Evolutionary conservation across 2,797 vertebrate genomes (phyloP), one percentile per base, ranked within the genome.

Genomic region (Melanotaenia parkinsoni): DNA sequence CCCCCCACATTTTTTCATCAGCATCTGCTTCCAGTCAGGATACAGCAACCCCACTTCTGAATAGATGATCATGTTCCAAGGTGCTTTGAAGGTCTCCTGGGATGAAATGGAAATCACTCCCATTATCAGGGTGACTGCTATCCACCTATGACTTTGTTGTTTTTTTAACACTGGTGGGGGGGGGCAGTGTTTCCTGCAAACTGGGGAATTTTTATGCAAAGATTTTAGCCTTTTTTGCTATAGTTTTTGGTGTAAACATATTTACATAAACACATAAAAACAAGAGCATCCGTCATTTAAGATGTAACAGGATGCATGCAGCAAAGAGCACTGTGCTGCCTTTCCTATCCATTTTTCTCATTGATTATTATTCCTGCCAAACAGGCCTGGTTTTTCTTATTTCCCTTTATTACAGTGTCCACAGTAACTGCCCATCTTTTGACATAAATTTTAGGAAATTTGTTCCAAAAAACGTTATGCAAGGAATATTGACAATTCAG

Each of bases 31-130:
- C 67, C 66, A 68, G 64, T 71, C 79, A 45, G 67, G 62, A 81
- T 78, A 47, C 75, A 33, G 72, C 72, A 65, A 70, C 38, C 73
- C 13, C 47, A 61, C 45, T 66, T 76, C 63, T 74, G 77, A 86
- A 89, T 70, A 81, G 67, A 80, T 71, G 45, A 83, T 84, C 56
- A 78, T 81, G 69, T 76, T 77, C 68, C 80, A 85, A 85, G 84
- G 85, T 79, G 50, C 69, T 77, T 72, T 77, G 61, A 83, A 82
- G 82, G 84, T 85, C 45, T 70, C 57, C 51, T 28, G 58, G 53
- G 74, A 63, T 63, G 57, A 56, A 76, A 43, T 50, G 57, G 40
- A 86, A 81, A 76, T 68, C 6, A 12, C 58, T 75, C 20, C 79
- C 59, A 77, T 75, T 76, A 50, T 81, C 73, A 77, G 83, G 72